A percentile compares a stretch with the other conserved stretches of the same genome.
Evolutionary conservation across 2,888 invertebrate species (phyloP).

Genomic region (Polyommatus icarus): DNA sequence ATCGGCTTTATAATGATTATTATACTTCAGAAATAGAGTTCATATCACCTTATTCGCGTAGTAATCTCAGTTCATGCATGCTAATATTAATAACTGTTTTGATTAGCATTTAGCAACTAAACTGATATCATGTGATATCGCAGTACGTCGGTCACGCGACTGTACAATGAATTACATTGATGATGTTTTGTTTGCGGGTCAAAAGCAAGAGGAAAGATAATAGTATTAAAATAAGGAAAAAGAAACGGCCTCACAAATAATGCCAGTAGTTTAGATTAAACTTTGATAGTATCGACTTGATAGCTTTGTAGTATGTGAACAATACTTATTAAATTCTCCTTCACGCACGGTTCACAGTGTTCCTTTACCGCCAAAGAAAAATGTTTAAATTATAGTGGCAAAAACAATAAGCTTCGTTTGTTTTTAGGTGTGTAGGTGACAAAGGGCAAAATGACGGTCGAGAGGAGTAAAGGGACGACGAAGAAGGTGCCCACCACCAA

Average conservation of each 20-base stretch:
- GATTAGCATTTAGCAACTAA: background rate
- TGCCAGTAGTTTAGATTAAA: too few species aligned
- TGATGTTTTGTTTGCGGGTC: background rate
- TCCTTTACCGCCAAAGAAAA: too few species aligned
- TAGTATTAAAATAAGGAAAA: background rate
- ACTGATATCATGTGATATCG: background rate
- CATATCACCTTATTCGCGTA: background rate
- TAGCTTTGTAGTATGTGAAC: too few species aligned
- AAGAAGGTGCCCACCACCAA: slow-evolving; percentile 70
- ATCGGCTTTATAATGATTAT: slow-evolving; percentile 11
- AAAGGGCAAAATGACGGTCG: slow-evolving; percentile 75
- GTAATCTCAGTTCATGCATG: background rate
- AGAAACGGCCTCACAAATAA: background rate
- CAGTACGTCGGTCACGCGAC: background rate
- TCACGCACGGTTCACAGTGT: too few species aligned
- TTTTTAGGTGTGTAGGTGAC: slow-evolving; percentile 70
- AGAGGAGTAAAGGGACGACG: slow-evolving; percentile 69
- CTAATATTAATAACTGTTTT: background rate
- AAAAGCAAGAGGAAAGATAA: background rate
- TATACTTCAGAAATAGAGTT: background rate
- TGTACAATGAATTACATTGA: background rate
- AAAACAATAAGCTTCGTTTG: background rate
- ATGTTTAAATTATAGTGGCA: background rate
- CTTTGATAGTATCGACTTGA: too few species aligned
- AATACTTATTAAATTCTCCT: too few species aligned